Conservation (phyloP, 2,797 vertebrate genomes). For the Salmo trutta region DNA sequence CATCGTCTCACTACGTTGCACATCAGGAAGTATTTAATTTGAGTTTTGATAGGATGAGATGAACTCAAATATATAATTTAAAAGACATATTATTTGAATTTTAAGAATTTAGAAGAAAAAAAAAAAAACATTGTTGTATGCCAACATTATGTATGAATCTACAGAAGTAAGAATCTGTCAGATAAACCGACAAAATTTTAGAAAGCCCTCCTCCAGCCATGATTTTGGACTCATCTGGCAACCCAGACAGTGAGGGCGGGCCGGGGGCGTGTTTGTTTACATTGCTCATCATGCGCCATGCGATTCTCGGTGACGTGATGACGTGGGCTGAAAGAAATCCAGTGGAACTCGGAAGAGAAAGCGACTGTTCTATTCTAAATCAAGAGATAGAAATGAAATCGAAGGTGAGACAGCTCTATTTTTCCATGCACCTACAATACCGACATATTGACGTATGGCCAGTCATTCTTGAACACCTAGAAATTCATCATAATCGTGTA, state of each 20-base stretch:
- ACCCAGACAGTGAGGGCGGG: neutral
- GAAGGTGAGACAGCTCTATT: slow-evolving; percentile 25
- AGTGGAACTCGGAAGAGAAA: slow-evolving; percentile 46
- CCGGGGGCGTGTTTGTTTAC: slow-evolving; percentile 54
- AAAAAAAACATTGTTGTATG: too few relatives aligned
- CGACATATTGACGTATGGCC: neutral
- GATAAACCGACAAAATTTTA: neutral
- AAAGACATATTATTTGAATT: neutral
- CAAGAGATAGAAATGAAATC: slow-evolving; percentile 24
- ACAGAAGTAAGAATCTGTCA: too few relatives aligned
- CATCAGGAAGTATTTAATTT: neutral
- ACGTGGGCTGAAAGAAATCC: slow-evolving; percentile 34
- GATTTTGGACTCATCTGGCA: neutral
- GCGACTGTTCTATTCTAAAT: slow-evolving; percentile 27
- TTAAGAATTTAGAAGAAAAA: neutral
- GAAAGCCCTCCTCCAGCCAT: neutral
- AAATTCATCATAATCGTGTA: neutral
- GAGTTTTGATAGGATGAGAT: neutral
- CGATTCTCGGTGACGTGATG: slow-evolving; percentile 35
- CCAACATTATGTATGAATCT: too few relatives aligned
- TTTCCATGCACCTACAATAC: neutral
- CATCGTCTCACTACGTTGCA: neutral
- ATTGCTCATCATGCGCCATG: slow-evolving; percentile 46
- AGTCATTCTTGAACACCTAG: neutral
- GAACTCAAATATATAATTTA: neutral